Evolutionary conservation across 2,797 vertebrate species (phyloP).

Genomic region (Pseudochirops corinnae): DNA sequence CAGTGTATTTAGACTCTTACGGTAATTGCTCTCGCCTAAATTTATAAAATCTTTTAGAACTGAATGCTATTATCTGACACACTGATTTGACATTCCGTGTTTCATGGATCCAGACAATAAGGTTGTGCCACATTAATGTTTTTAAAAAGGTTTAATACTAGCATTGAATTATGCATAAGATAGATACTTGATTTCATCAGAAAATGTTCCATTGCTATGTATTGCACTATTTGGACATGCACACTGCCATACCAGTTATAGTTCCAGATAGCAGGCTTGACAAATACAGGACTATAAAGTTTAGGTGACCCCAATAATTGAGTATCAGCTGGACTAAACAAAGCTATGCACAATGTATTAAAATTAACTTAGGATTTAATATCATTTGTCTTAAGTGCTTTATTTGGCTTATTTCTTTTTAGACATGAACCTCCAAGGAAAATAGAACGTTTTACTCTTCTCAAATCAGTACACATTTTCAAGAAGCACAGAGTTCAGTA

Average conservation of each 20-base stretch:
- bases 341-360: not conserved
- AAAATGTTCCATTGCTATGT: not conserved
- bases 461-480: slow-evolving; percentile 98
- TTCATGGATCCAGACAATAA: not conserved
- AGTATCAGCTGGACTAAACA: slow-evolving; percentile 16
- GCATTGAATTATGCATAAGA: not conserved
- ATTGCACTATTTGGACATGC: slow-evolving; percentile 42
- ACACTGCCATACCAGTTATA: slow-evolving; percentile 26
- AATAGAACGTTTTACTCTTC: slow-evolving; percentile 92
- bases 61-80: not conserved
- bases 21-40: not conserved
- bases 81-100: too few species aligned
- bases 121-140: not conserved
- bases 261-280: slow-evolving; percentile 47
- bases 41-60: not conserved
- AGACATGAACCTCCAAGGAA: slow-evolving; percentile 90
- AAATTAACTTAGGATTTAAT: slow-evolving; percentile 35
- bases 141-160: not conserved
- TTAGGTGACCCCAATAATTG: slow-evolving; percentile 39
- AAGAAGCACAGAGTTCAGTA: slow-evolving; percentile 99
- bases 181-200: not conserved
- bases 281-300: slow-evolving; percentile 35
- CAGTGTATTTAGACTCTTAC: not conserved
- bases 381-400: slow-evolving; percentile 19
- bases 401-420: slow-evolving; percentile 69